phyloP scores from a whole-genome alignment of 2,888 invertebrate species.

The Thereva nobilitata region DNA sequence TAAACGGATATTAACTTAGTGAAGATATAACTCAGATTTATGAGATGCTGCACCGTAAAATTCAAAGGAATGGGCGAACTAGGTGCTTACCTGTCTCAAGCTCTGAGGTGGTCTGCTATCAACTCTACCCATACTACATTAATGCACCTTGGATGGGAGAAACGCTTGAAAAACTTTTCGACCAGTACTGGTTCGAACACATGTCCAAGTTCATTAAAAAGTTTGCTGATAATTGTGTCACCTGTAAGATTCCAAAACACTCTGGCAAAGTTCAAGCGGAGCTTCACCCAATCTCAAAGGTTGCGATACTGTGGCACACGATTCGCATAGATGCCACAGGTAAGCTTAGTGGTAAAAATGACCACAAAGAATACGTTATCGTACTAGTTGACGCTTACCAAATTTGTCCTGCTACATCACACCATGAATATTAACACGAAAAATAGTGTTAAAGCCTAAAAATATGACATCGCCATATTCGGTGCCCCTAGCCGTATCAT shows the following conservation, averaged over 20 bases:
- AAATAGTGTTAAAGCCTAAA: background rate
- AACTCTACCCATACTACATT: background rate
- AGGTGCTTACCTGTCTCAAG: too few relatives aligned
- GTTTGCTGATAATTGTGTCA: conserved; percentile 44
- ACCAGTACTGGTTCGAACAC: conserved; percentile 53
- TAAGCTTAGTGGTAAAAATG: background rate
- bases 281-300: conserved; percentile 38
- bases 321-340: conserved; percentile 1
- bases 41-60: too few relatives aligned
- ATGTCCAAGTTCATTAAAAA: conserved; percentile 51
- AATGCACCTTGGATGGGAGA: conserved; percentile 41
- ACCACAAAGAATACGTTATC: background rate
- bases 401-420: conserved; percentile 2
- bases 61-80: too few relatives aligned
- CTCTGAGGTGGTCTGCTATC: too few relatives aligned
- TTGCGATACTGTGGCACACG: background rate
- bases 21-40: background rate
- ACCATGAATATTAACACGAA: background rate
- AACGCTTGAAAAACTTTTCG: conserved; percentile 45
- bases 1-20: background rate
- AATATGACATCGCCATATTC: background rate
- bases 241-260: conserved; percentile 1
- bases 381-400: conserved; percentile 6
- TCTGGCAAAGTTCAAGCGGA: conserved; percentile 46
- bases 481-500: conserved; percentile 4